Evolutionary conservation across 2,797 vertebrate genomes (phyloP), one percentile per base, ranked within the genome.

Genomic region (Chelon labrosus): DNA sequence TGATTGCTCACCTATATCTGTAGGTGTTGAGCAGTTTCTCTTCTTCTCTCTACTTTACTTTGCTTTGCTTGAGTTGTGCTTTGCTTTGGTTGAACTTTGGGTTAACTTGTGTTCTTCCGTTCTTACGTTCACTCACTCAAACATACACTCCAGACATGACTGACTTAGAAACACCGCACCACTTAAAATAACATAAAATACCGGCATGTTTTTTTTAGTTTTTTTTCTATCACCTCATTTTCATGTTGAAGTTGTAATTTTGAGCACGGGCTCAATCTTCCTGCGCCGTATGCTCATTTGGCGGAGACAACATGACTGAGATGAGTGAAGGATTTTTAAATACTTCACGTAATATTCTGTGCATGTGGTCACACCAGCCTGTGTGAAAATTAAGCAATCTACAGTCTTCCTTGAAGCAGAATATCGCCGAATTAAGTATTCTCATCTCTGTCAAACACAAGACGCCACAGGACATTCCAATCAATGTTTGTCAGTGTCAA

Each of bases 341-440:
- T 16, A 1, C 44, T 39, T 58, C 52, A 42, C 58, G 55, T 39
- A 70, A 76, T 55, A 86, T 79, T 84, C 77, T 54, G 39, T 25
- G 37, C 67, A 81, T 70, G 51, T 1, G 22, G 54, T 60, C 70
- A 50, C 60, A 41, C 75, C 78, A 44, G 54, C 25, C 4, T 39
- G 35, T 70, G 69, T 63, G 64, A 25, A 87, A 85, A 80, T 84
- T 38, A 79, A 84, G 81, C 62, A 80, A 71, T 74, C 58, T 44
- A 20, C 22, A 70, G 39, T 74, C 70, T 85, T 10, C 62, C 84
- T 85, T 37, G 47, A 72, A 82, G 86, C 73, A 65, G 49, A 89
- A 89, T 80, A 69, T 73, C 20, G 63, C 25, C 64, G 69, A 85
- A 89, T 89, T 71, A 81, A 84, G 79, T 60, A 82, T 84, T 80